Conservation (phyloP, 2,888 invertebrate genomes). For the Leucoma salicis region DNA sequence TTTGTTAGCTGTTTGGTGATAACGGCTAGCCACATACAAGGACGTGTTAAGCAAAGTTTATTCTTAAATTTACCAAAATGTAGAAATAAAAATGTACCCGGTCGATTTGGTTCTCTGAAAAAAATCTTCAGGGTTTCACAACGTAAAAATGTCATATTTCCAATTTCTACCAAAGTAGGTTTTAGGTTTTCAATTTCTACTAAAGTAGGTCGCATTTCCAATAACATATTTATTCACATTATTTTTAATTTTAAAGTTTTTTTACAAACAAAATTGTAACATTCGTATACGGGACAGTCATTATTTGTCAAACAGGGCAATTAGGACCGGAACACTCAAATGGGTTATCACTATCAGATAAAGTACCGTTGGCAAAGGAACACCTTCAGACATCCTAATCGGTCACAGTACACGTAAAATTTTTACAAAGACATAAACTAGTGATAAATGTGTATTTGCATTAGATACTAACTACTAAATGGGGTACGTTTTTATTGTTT, state of each 20-base stretch:
- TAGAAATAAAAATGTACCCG: too few relatives aligned
- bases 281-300: slow-evolving; percentile 19
- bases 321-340: slow-evolving; percentile 57
- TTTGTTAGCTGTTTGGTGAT: neutral
- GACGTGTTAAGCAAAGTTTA: too few relatives aligned
- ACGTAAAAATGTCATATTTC: too few relatives aligned
- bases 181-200: too few relatives aligned
- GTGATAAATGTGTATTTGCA: slow-evolving; percentile 19
- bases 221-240: too few relatives aligned
- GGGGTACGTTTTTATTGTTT: neutral
- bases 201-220: too few relatives aligned
- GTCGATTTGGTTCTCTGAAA: too few relatives aligned
- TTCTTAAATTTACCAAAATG: too few relatives aligned
- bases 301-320: slow-evolving; percentile 53
- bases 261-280: slow-evolving; percentile 21
- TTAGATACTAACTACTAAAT: slow-evolving; percentile 4
- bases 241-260: too few relatives aligned
- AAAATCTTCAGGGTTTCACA: too few relatives aligned
- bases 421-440: slow-evolving; percentile 14
- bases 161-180: too few relatives aligned
- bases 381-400: slow-evolving; percentile 50
- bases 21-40: neutral
- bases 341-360: slow-evolving; percentile 62
- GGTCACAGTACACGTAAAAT: slow-evolving; percentile 30
- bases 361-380: slow-evolving; percentile 44